These are phyloP conservation scores for Hirtodrosophila duncani DNA, from an alignment of 2,888 invertebrate genomes.

Conservation along the genomic window DNA sequence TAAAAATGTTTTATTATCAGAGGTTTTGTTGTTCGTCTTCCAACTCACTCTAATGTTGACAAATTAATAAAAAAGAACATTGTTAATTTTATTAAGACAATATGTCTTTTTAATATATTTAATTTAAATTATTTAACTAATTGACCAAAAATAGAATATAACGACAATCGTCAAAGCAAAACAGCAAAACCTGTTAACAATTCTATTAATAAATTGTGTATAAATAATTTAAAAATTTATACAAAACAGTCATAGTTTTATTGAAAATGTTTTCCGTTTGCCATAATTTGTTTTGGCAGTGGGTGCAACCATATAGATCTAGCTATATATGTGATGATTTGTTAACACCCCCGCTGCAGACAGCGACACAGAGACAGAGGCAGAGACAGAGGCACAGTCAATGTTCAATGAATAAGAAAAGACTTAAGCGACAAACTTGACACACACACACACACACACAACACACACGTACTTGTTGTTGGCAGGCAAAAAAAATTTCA, in stretches of 20 bases:
- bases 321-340: neutral
- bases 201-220: neutral
- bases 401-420: slow-evolving; percentile 24
- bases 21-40: no score
- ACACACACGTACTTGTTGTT: slow-evolving; percentile 9
- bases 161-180: no score
- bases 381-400: no score
- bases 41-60: no score
- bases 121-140: slow-evolving; percentile 5
- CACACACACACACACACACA: slow-evolving; percentile 17
- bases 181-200: neutral
- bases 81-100: no score
- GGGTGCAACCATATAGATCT: no score
- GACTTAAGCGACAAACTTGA: slow-evolving; percentile 45
- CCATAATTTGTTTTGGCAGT: slow-evolving; percentile 19
- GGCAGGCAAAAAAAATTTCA: slow-evolving; percentile 21
- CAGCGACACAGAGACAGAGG: no score
- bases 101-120: neutral
- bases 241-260: neutral
- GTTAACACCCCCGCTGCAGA: neutral
- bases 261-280: slow-evolving; percentile 51
- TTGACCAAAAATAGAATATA: slow-evolving; percentile 3
- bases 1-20: no score
- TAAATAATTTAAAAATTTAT: neutral
- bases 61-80: no score